Evolutionary conservation across 2,797 vertebrate species (phyloP).

Genomic region (Aeoliscus strigatus): DNA sequence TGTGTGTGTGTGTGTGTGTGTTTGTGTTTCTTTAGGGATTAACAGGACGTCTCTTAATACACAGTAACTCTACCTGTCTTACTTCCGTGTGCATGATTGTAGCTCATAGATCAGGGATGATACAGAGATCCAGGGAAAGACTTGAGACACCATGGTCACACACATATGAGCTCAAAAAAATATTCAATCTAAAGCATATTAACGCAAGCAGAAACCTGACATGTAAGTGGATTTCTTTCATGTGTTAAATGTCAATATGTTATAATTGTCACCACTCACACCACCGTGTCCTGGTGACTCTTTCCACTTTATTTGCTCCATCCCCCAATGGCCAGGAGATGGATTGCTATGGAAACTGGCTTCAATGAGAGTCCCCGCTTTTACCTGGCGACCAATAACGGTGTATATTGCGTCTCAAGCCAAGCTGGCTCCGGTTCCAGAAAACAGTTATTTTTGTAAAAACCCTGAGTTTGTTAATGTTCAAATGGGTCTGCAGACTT

Average conservation of each 20-base stretch:
- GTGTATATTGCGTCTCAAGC: slow-evolving; percentile 9
- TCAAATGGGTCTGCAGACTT: too few species aligned
- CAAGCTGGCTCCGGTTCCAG: too few species aligned
- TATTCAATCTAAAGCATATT: background rate
- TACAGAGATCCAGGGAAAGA: slow-evolving; percentile 4
- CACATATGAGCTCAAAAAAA: background rate
- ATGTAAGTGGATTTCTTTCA: too few species aligned
- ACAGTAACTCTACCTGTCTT: slow-evolving; percentile 3
- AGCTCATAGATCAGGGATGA: slow-evolving; percentile 22
- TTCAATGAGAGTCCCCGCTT: slow-evolving; percentile 16
- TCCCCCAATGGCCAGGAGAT: slow-evolving; percentile 40
- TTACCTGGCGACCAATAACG: slow-evolving; percentile 35
- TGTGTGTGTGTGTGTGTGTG: too few species aligned
- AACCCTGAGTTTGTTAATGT: too few species aligned
- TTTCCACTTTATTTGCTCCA: slow-evolving; percentile 21
- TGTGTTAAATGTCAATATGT: too few species aligned
- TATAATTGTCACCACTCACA: too few species aligned
- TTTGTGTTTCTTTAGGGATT: slow-evolving; percentile 19
- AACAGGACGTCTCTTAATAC: slow-evolving; percentile 13
- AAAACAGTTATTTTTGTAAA: too few species aligned
- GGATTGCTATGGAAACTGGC: slow-evolving; percentile 59
- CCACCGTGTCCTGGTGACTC: slow-evolving; percentile 12
- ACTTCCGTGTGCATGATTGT: slow-evolving; percentile 11
- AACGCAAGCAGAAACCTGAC: too few species aligned
- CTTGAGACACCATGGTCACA: too few species aligned